phyloP scores from a whole-genome alignment of 2,888 invertebrate genomes.

The Acronicta aceris region DNA sequence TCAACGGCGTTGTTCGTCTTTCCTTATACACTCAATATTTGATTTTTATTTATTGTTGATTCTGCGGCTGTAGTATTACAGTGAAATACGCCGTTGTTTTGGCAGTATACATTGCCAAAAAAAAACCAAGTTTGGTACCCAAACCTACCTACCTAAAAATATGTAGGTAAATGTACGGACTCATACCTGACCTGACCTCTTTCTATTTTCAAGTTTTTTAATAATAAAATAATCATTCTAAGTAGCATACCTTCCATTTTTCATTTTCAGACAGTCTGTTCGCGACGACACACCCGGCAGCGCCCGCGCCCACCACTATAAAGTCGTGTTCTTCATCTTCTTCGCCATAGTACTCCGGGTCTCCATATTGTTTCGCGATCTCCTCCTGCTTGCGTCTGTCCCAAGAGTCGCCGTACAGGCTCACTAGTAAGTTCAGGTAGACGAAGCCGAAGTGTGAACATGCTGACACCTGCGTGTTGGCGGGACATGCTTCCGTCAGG shows the following conservation, averaged over 20 bases:
- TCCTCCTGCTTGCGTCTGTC: slow-evolving; percentile 53
- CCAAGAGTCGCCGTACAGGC: slow-evolving; percentile 67
- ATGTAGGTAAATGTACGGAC: too few species aligned
- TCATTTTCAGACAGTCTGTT: slow-evolving; percentile 69
- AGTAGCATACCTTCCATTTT: slow-evolving; percentile 68
- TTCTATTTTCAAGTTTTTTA: too few species aligned
- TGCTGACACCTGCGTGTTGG: slow-evolving; percentile 62
- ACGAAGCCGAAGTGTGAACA: slow-evolving; percentile 70
- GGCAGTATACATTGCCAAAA: too few species aligned
- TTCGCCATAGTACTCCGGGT: slow-evolving; percentile 28
- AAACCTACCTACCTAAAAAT: too few species aligned
- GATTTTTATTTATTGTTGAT: too few species aligned
- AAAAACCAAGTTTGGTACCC: too few species aligned
- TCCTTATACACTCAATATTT: too few species aligned
- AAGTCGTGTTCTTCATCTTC: slow-evolving; percentile 71
- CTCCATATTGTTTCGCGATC: slow-evolving; percentile 49
- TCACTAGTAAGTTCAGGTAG: slow-evolving; percentile 68
- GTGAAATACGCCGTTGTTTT: too few species aligned
- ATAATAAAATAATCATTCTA: too few species aligned
- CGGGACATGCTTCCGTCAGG: slow-evolving; percentile 61
- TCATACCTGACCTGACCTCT: too few species aligned
- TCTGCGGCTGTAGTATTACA: too few species aligned
- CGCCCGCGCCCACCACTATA: slow-evolving; percentile 76
- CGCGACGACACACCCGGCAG: slow-evolving; percentile 76
- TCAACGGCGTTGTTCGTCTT: too few species aligned